Percentiles rank a stretch among this genome's conserved stretches.
Conservation (phyloP, 2,888 invertebrate species). For the Diogma glabrata region DNA sequence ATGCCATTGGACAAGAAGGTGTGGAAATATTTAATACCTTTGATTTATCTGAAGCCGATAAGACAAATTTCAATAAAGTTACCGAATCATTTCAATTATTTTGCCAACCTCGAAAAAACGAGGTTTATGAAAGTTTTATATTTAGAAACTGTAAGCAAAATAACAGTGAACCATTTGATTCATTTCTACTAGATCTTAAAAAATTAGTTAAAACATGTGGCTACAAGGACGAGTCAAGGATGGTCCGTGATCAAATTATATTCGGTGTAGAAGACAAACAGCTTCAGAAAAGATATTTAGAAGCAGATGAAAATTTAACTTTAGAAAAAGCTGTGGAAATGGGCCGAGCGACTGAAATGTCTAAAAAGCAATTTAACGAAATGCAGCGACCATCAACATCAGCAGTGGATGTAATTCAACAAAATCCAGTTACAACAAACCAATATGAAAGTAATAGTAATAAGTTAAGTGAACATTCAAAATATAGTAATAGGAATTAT, state of each 20-base stretch:
- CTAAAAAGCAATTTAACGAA: too few species aligned
- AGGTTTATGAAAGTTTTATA: too few species aligned
- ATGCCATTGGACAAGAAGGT: too few species aligned
- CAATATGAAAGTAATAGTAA: too few species aligned
- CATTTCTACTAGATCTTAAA: background rate
- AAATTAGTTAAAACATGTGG: too few species aligned
- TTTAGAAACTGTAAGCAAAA: background rate
- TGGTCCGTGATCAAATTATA: background rate
- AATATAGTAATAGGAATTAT: background rate
- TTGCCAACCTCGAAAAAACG: background rate
- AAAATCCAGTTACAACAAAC: background rate
- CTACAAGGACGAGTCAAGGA: background rate
- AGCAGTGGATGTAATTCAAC: background rate
- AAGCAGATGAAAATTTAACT: too few species aligned
- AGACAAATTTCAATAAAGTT: background rate
- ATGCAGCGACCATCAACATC: too few species aligned
- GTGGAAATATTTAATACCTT: background rate
- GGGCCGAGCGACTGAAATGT: background rate
- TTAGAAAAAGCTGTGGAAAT: background rate
- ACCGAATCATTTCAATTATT: background rate
- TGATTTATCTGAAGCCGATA: background rate
- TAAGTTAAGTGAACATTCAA: background rate
- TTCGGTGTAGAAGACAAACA: background rate
- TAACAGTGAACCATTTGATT: background rate
- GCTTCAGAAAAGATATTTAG: too few species aligned